Evolutionary conservation across 1,140 invertebrate species (phyloP).

Genomic region (Diorhabda carinulata): DNA sequence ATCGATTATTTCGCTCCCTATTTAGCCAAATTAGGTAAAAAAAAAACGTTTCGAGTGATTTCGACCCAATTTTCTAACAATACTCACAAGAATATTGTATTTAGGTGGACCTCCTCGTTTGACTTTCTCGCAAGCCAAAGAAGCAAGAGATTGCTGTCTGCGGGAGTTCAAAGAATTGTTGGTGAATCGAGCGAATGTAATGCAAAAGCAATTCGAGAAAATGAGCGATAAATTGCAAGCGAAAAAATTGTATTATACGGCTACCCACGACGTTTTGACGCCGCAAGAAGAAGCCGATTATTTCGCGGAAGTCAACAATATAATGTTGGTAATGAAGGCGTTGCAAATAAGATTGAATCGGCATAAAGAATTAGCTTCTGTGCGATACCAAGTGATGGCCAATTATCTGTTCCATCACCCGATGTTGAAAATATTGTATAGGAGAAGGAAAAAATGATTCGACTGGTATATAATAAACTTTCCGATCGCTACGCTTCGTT

Average conservation of each 20-base stretch:
- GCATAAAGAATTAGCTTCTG: conserved; percentile 44
- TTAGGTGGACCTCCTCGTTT: conserved; percentile 43
- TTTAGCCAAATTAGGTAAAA: conserved; percentile 48
- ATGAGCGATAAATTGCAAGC: conserved; percentile 29
- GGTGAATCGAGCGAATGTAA: conserved; percentile 52
- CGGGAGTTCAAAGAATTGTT: conserved; percentile 54
- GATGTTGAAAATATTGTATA: neutral
- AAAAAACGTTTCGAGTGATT: neutral
- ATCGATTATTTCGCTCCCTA: conserved; percentile 57
- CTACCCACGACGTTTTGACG: conserved; percentile 44
- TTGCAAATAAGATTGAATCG: conserved; percentile 49
- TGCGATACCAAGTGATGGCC: conserved; percentile 38
- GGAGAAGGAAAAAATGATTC: no score
- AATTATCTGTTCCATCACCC: neutral
- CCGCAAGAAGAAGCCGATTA: conserved; percentile 49
- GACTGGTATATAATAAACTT: no score
- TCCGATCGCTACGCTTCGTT: no score
- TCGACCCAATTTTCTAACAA: no score
- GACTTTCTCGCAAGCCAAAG: conserved; percentile 45
- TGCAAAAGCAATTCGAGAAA: conserved; percentile 53
- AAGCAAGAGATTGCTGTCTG: conserved; percentile 51
- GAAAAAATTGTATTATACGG: conserved; percentile 43
- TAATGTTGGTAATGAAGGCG: conserved; percentile 46
- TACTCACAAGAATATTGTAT: neutral
- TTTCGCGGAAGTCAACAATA: conserved; percentile 45